These are phyloP conservation scores for Euplexia lucipara DNA, from an alignment of 2,888 invertebrate species.

Conservation along the genomic window DNA sequence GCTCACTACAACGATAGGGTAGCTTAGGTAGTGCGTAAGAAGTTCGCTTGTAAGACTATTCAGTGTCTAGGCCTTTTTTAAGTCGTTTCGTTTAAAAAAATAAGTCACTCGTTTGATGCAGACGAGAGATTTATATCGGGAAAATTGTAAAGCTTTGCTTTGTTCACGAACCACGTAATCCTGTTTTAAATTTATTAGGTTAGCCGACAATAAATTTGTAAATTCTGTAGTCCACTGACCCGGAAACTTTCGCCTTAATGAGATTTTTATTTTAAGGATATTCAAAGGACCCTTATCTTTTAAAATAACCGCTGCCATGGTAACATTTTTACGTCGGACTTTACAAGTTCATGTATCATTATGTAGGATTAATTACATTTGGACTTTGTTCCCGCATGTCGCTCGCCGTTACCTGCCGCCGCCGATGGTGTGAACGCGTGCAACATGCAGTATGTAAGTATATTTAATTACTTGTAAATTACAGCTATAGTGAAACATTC, in stretches of 20 bases:
- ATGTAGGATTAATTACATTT: constrained; percentile 64
- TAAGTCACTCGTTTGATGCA: constrained; percentile 78
- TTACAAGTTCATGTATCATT: constrained; percentile 61
- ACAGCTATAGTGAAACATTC: constrained; percentile 63
- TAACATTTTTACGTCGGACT: constrained; percentile 57
- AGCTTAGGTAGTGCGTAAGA: no score
- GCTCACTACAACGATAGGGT: constrained; percentile 4
- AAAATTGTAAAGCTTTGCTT: constrained; percentile 89
- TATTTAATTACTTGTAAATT: constrained; percentile 69
- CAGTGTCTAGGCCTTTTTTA: constrained; percentile 56
- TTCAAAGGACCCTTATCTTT: constrained; percentile 73
- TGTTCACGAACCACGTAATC: constrained; percentile 87
- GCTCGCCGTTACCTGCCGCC: constrained; percentile 59
- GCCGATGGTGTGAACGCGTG: constrained; percentile 68
- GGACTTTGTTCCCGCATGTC: constrained; percentile 75
- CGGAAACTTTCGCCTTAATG: constrained; percentile 85
- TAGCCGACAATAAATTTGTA: constrained; percentile 88
- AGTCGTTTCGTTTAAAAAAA: constrained; percentile 68
- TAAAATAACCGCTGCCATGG: constrained; percentile 65
- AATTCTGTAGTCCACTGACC: constrained; percentile 86
- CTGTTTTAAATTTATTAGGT: constrained; percentile 90
- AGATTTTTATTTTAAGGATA: constrained; percentile 81
- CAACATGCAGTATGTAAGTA: constrained; percentile 84
- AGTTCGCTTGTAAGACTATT: constrained; percentile 25
- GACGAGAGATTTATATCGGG: constrained; percentile 85